These are phyloP conservation scores for Delia radicum DNA, from an alignment of 1,140 invertebrate species.

Conservation along the genomic window DNA sequence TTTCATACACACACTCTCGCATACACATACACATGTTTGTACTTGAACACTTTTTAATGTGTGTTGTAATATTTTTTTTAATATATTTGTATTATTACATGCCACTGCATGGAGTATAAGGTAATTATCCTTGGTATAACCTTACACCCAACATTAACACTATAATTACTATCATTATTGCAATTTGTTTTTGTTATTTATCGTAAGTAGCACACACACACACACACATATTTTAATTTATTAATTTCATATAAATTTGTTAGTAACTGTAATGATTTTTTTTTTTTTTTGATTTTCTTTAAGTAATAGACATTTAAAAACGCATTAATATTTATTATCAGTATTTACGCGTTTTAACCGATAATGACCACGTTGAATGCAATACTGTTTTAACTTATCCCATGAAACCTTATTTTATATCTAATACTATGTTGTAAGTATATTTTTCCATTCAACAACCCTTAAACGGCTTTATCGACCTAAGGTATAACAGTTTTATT, in stretches of 20 bases:
- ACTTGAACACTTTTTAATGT: not conserved
- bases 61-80: not conserved
- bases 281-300: no score
- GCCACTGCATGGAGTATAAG: not conserved
- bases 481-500: not conserved
- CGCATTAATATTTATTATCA: not conserved
- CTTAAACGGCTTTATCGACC: not conserved
- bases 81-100: no score
- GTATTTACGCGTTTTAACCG: not conserved
- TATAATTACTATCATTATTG: not conserved
- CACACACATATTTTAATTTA: not conserved
- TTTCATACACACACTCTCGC: not conserved
- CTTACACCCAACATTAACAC: not conserved
- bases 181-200: not conserved
- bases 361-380: slow-evolving; percentile 14
- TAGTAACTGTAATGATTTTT: no score
- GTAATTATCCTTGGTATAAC: slow-evolving; percentile 6
- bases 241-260: not conserved
- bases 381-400: slow-evolving; percentile 18
- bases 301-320: no score
- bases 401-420: slow-evolving; percentile 12
- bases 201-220: not conserved
- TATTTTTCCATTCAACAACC: not conserved
- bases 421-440: not conserved
- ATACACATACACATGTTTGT: not conserved